These are phyloP conservation scores for Apeira syringaria DNA, from an alignment of 2,888 invertebrate species.

Conservation along the genomic window DNA sequence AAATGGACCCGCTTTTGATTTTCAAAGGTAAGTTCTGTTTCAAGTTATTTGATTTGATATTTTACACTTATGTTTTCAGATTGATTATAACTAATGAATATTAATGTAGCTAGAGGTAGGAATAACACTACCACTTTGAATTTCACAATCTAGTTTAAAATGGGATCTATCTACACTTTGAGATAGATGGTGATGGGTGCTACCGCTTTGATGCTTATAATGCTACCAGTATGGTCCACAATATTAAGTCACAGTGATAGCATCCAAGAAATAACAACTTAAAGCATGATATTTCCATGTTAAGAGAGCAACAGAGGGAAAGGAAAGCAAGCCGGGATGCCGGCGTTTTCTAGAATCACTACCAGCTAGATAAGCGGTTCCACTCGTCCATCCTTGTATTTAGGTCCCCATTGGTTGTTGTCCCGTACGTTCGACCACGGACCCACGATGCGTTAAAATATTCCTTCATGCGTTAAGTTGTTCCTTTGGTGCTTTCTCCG, in stretches of 20 bases:
- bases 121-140: slow-evolving; percentile 7
- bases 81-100: slow-evolving; percentile 13
- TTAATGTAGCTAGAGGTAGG: slow-evolving; percentile 10
- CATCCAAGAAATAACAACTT: slow-evolving; percentile 17
- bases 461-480: slow-evolving; percentile 17
- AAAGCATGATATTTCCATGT: slow-evolving; percentile 12
- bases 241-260: slow-evolving; percentile 9
- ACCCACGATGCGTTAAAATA: slow-evolving; percentile 21
- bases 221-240: background rate
- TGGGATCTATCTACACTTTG: slow-evolving; percentile 3
- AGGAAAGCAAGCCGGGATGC: slow-evolving; percentile 8
- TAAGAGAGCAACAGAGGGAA: slow-evolving; percentile 15
- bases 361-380: background rate
- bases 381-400: background rate
- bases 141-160: background rate
- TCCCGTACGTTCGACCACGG: slow-evolving; percentile 1
- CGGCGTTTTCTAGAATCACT: background rate
- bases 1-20: slow-evolving; percentile 40
- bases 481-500: background rate
- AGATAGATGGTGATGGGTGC: slow-evolving; percentile 13
- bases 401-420: slow-evolving; percentile 6
- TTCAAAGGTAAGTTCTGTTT: slow-evolving; percentile 66
- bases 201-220: slow-evolving; percentile 8
- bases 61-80: slow-evolving; percentile 18
- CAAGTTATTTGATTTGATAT: slow-evolving; percentile 40